A percentile compares a stretch with the other conserved stretches of the same genome.
Conservation (phyloP, 2,888 invertebrate species). For the Crematogaster levior region DNA sequence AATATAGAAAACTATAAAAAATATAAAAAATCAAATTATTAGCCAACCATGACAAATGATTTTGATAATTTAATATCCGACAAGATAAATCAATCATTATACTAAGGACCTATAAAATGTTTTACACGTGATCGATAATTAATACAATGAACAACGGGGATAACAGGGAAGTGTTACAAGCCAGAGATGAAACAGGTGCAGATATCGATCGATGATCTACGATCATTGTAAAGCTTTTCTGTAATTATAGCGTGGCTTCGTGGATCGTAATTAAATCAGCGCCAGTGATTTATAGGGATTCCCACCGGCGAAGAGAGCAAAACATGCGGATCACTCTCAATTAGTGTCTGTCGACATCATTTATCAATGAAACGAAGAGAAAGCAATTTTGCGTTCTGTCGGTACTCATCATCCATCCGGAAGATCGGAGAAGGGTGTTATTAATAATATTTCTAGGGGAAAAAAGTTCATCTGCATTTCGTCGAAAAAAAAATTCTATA, state of each 20-base stretch:
- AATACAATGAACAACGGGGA: background rate
- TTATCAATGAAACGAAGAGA: constrained; percentile 54
- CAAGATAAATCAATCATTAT: constrained; percentile 21
- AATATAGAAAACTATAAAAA: background rate
- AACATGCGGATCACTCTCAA: constrained; percentile 62
- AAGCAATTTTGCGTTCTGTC: constrained; percentile 48
- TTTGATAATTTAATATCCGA: background rate
- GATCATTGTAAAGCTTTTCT: constrained; percentile 54
- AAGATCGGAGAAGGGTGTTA: constrained; percentile 21
- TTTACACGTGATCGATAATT: constrained; percentile 20
- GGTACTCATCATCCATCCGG: constrained; percentile 46
- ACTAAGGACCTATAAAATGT: background rate
- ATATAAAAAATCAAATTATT: constrained; percentile 2
- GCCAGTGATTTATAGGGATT: constrained; percentile 65
- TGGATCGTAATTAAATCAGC: constrained; percentile 67
- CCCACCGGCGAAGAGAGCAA: constrained; percentile 43
- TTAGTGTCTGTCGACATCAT: constrained; percentile 55
- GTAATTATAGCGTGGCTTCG: constrained; percentile 47
- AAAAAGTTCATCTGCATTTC: constrained; percentile 39
- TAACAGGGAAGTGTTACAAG: constrained; percentile 14
- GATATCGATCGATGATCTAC: constrained; percentile 45
- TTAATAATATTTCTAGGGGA: constrained; percentile 26
- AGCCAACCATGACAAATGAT: background rate
- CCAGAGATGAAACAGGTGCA: constrained; percentile 28
- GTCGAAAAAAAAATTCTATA: background rate